Evolutionary conservation across 2,113 vertebrate species (phyloP), one percentile per base, ranked within the genome.

Genomic region (Echinops telfairi): DNA sequence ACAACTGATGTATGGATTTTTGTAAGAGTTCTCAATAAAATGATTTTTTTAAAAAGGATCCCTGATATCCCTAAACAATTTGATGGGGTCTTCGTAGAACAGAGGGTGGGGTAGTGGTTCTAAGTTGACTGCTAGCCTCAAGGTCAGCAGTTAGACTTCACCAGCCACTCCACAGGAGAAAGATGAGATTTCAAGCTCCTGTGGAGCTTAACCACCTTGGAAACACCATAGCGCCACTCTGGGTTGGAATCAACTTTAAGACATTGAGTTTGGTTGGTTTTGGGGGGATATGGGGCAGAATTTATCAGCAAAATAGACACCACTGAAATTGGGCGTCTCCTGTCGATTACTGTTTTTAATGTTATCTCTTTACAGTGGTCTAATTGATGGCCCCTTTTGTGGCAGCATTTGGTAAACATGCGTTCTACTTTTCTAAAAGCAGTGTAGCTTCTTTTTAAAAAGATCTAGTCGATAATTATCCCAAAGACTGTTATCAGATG

Each of bases 401-500:
- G 73, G 64, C 76, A 77, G 96, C 85, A 17, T 20, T 97, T 78
- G 89, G 94, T 91, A 92, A 96, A 95, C 23, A 64, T 77, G 12
- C 10, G 80, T 80, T 86, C 94, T 83, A 85, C 89, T 96, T 94
- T 88, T 38, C 79, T 57, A 66, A 76, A 92, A 86, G 96, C 91
- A 91, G 38, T 2, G 94, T 83, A 66, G 58, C 92, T 87, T 70
- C 85, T 89, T 95, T 93, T 93, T 80, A 86, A 86, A 38, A 94
- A 94, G 90, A 96, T 83, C 91, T 90, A 57, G 92, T 58, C 70
- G 40, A 33, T 94, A 91, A 91, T 95, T 94, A 94, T 86, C 66
- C 68, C 68, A 89, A 91, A 94, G 94, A 76, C 94, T 97, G 78
- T 94, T 97, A 77, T 58, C n/a, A 94, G 95, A 95, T 96, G 94